Evolutionary conservation across 1,140 invertebrate genomes (phyloP), one percentile per base, ranked within the genome.

Genomic region (Idris sp.): DNA sequence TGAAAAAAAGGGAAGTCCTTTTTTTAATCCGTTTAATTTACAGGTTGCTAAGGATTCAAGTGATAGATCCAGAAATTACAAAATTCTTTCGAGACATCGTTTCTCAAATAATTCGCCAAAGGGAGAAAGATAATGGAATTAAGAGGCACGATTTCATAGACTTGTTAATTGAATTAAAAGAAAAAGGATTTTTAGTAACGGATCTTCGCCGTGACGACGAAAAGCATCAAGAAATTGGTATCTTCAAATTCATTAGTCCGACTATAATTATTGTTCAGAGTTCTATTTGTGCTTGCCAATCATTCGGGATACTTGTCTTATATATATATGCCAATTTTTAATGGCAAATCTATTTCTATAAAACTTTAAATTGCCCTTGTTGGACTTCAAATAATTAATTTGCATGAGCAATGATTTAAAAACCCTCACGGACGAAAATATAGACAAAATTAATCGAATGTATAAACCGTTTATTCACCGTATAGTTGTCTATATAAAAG

Each of bases 81-180:
- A 83, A 81, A 9, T 91, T 91, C 69, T 90, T 91, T 71, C 87
- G 82, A 40, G 79, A 87, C 36, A 79, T 89, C 14, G 89, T 91
- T 1, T 85, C 86, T 35, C 85, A 90, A 62, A 90, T 90, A 31
- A 86, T 91, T 10, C 81, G 82, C 5, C 85, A 90, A 65, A 81
- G 91, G 1, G 77, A n/a, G n/a, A n/a, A 89, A 46, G 83, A 77
- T 7, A 72, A 84, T 1, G 83, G 83, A 10, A 81, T 88, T 22
- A 85, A 81, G 11, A 84, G 90, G 22, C 87, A 90, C 56, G 91
- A 92, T 76, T 91, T 91, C 61, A 84, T 92, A 77, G 89, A 91
- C 76, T 79, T 90, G 0, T 78, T 92, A 25, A 88, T 91, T 7
- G 88, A 92, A 13, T 73, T 91, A 33, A 90, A 89, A 77, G 84